Conservation (phyloP, 2,113 vertebrate species). For the Xiphophorus maculatus region DNA sequence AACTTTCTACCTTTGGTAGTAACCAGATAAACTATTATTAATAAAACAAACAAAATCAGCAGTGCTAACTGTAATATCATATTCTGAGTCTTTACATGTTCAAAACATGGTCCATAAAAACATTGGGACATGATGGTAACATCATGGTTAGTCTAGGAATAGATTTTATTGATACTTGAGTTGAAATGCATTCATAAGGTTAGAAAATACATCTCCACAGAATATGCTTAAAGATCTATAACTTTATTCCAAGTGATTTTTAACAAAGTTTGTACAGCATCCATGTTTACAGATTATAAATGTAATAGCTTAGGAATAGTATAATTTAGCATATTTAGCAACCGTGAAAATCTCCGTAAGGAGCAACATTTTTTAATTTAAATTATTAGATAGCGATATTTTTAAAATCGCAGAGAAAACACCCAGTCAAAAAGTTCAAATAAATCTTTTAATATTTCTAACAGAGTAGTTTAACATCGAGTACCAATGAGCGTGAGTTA, state of each 20-base stretch:
- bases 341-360: not conserved
- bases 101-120: too few relatives aligned
- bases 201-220: not conserved
- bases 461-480: conserved; percentile 63
- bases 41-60: not conserved
- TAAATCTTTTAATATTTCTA: conserved; percentile 75
- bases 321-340: not conserved
- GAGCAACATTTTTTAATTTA: not conserved
- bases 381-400: not conserved
- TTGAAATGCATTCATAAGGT: not conserved
- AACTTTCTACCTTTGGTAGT: conserved; percentile 46
- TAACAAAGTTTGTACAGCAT: not conserved
- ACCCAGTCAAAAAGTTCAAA: conserved; percentile 47
- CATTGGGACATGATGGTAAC: too few relatives aligned
- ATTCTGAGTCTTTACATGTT: too few relatives aligned
- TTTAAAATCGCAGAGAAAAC: conserved; percentile 2
- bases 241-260: not conserved
- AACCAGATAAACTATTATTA: not conserved
- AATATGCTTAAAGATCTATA: too few relatives aligned
- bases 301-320: not conserved
- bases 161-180: not conserved
- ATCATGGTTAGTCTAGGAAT: too few relatives aligned
- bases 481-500: conserved; percentile 56
- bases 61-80: too few relatives aligned
- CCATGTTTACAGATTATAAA: not conserved